Conservation (phyloP, 2,797 vertebrate species). For the Microhierax caerulescens region DNA sequence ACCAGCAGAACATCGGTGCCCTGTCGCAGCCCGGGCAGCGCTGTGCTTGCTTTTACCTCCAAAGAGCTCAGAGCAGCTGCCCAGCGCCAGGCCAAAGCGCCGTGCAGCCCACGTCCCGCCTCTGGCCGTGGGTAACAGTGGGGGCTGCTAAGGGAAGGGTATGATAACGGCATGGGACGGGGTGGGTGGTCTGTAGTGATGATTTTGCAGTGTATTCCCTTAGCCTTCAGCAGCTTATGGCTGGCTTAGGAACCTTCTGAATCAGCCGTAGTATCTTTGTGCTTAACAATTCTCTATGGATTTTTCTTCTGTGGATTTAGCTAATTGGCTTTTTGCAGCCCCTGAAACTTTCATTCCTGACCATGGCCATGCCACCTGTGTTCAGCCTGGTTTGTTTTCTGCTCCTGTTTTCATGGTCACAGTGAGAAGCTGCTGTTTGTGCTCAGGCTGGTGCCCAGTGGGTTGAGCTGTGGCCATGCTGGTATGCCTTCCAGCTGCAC, state of each 20-base stretch:
- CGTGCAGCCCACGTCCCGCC: rapidly evolving
- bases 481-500: not conserved
- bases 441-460: not conserved
- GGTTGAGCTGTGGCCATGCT: not conserved
- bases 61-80: not conserved
- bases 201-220: not conserved
- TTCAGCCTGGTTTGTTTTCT: not conserved
- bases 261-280: not conserved
- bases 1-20: not conserved
- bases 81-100: rapidly evolving
- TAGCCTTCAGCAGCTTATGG: not conserved
- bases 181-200: too few relatives aligned
- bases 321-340: not conserved
- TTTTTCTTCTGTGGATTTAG: not conserved
- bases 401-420: not conserved
- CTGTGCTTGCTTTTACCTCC: not conserved
- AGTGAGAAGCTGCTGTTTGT: not conserved
- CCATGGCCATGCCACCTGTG: rapidly evolving
- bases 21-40: not conserved
- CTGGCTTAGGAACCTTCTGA: not conserved
- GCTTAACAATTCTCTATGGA: not conserved
- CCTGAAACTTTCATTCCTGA: too few relatives aligned
- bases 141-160: not conserved
- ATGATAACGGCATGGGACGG: too few relatives aligned
- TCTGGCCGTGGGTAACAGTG: rapidly evolving